Evolutionary conservation across 1,140 invertebrate genomes (phyloP), one percentile per base, ranked within the genome.

Genomic region (Aphelinus atriplicis): DNA sequence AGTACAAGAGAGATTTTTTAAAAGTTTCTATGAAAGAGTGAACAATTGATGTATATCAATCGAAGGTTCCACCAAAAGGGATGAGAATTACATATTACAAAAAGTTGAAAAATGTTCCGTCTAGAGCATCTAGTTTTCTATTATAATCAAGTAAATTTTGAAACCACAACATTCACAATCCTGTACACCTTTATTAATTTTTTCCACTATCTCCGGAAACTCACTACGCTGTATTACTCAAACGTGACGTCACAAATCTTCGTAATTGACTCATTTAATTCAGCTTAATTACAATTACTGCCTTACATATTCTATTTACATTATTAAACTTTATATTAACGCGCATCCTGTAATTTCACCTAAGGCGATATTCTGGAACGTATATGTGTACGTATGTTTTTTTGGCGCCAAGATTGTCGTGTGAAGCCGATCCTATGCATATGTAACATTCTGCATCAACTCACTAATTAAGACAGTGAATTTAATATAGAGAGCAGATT

Each of bases 241-340:
- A 60, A 60, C n/a, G 26, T 43, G 45, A 53, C 61, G 45, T 71
- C 60, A 66, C 56, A 61, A 56, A 62, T 71, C 48, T 71, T 63
- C 45, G 71, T 76, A 76, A 76, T 76, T 76, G 75, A 76, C 75
- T 72, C 71, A 68, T 67, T 76, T 68, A 72, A 76, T 72, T 76
- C 75, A 76, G 69, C 68, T 76, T 76, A 61, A 57, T 61, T 71
- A 76, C 48, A 10, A 45, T 67, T 71, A 71, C 51, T 55, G n/a
- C 50, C 60, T 71, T 60, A 42, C 7, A 62, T 72, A 67, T 2
- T 7, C 69, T 76, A 76, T 72, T 56, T 76, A 76, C 69, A 76
- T 55, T 66, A 71, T 75, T 10, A 58, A 74, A 66, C 55, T 56
- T 42, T 69, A 69, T 72, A 51, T 71, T 71, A 66, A 76, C 57